Evolutionary conservation across 2,888 invertebrate genomes (phyloP).

Genomic region (Tenthredo notha): DNA sequence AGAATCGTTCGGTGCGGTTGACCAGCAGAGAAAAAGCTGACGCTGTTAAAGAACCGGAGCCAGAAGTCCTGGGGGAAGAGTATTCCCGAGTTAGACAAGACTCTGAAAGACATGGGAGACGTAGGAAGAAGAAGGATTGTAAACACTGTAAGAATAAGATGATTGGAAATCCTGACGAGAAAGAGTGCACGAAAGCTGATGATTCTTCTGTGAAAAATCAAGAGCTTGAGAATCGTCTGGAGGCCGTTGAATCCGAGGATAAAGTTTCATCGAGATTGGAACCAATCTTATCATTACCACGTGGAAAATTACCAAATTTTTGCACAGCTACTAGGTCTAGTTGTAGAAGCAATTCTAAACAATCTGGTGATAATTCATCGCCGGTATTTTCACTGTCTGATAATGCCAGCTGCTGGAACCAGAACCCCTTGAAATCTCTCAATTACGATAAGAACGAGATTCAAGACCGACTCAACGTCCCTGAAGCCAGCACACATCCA

Average conservation of each 20-base stretch:
- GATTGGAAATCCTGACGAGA: constrained; percentile 10
- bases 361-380: constrained; percentile 59
- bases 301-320: constrained; percentile 60
- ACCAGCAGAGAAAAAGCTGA: constrained; percentile 62
- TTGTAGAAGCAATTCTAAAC: constrained; percentile 64
- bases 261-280: constrained; percentile 56
- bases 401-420: constrained; percentile 54
- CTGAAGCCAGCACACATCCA: constrained; percentile 53
- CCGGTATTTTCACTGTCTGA: constrained; percentile 47
- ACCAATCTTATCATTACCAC: constrained; percentile 60
- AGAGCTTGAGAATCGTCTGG: constrained; percentile 48
- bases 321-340: constrained; percentile 51
- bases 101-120: constrained; percentile 55
- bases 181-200: constrained; percentile 37
- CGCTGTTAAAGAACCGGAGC: constrained; percentile 35
- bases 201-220: constrained; percentile 50
- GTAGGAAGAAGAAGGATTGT: constrained; percentile 74
- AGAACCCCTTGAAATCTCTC: constrained; percentile 57
- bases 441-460: constrained; percentile 66
- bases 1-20: constrained; percentile 68
- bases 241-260: neutral
- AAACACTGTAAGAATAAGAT: constrained; percentile 70
- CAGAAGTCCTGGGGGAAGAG: constrained; percentile 52
- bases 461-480: constrained; percentile 64
- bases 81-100: constrained; percentile 44